Conservation (phyloP, 2,797 vertebrate genomes). For the Thaleichthys pacificus region DNA sequence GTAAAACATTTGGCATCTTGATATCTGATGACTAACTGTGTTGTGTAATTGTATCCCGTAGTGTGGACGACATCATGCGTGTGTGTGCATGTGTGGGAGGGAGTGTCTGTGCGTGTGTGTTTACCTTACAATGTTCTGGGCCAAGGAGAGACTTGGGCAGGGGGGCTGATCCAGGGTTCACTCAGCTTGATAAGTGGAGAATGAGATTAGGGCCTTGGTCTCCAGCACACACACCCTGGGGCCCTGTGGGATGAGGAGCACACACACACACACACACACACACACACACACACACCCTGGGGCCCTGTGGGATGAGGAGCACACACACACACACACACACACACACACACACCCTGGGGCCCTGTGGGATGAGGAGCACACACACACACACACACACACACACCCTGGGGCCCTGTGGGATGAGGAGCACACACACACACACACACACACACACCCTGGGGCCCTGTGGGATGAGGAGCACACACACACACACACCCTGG, state of each 20-base stretch:
- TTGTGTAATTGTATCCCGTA: neutral
- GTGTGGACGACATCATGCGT: neutral
- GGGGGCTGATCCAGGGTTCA: conserved; percentile 32
- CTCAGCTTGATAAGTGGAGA: conserved; percentile 29
- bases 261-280: conserved; percentile 15
- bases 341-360: too few relatives aligned
- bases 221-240: conserved; percentile 25
- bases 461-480: too few relatives aligned
- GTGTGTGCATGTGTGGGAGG: conserved; percentile 9
- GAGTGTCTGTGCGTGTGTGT: conserved; percentile 11
- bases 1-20: conserved; percentile 24
- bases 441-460: too few relatives aligned
- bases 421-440: too few relatives aligned
- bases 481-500: conserved; percentile 18
- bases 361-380: too few relatives aligned
- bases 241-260: neutral
- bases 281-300: too few relatives aligned
- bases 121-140: neutral
- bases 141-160: conserved; percentile 5
- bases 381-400: too few relatives aligned
- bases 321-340: too few relatives aligned
- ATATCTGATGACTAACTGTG: conserved; percentile 20
- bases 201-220: conserved; percentile 16
- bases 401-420: too few relatives aligned
- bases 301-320: too few relatives aligned